Percentiles rank a stretch among this genome's conserved stretches.
These are phyloP conservation scores for Tor tambroides DNA, from an alignment of 2,113 vertebrate genomes.

Conservation along the genomic window DNA sequence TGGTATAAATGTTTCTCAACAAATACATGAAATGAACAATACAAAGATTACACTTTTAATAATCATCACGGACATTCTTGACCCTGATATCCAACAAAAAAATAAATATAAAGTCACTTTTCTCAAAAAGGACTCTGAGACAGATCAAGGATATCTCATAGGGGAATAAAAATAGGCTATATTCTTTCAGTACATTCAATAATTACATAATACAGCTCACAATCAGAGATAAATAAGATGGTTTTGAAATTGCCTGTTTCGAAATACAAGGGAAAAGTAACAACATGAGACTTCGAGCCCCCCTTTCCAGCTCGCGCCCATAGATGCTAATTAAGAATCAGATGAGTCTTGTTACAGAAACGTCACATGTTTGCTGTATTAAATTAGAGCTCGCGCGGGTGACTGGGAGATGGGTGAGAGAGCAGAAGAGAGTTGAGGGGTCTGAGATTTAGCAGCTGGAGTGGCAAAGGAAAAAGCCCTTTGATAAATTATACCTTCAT, in stretches of 20 bases:
- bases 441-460: neutral
- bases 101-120: neutral
- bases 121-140: neutral
- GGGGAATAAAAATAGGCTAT: too few relatives aligned
- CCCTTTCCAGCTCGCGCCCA: neutral
- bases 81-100: too few relatives aligned
- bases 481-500: neutral
- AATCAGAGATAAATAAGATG: neutral
- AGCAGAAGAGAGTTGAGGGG: slow-evolving; percentile 41
- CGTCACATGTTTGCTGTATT: slow-evolving; percentile 76
- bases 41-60: too few relatives aligned
- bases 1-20: neutral
- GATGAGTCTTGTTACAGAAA: slow-evolving; percentile 74
- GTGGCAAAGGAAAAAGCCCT: neutral
- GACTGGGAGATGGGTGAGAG: slow-evolving; percentile 8
- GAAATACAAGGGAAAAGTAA: neutral
- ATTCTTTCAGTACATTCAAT: too few relatives aligned
- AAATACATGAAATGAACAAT: neutral
- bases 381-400: slow-evolving; percentile 57
- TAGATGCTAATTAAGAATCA: slow-evolving; percentile 68
- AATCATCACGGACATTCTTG: too few relatives aligned
- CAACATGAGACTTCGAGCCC: slow-evolving; percentile 24
- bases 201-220: too few relatives aligned
- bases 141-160: neutral
- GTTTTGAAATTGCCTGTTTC: neutral